Percentiles rank a stretch among this genome's conserved stretches.
Evolutionary conservation across 2,797 vertebrate species (phyloP).

Genomic region (Coendou prehensilis): DNA sequence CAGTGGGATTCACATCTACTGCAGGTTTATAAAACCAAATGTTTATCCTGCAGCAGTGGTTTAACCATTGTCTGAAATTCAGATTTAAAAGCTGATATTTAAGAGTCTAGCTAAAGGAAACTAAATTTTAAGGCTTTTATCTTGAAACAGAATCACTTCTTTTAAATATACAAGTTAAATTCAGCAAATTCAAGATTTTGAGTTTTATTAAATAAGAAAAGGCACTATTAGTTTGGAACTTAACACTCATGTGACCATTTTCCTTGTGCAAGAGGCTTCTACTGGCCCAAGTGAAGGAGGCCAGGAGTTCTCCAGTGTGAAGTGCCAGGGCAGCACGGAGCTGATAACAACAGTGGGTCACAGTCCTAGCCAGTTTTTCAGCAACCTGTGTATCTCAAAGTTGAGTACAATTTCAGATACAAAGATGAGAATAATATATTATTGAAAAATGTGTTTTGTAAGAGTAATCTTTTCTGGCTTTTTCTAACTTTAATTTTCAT

Average conservation of each 20-base stretch:
- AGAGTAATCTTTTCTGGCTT: conserved; percentile 47
- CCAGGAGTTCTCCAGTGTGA: background rate
- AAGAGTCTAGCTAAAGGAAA: conserved; percentile 48
- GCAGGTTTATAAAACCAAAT: conserved; percentile 3
- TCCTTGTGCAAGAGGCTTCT: background rate
- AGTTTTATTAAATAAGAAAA: conserved; percentile 48
- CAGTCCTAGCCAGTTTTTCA: background rate
- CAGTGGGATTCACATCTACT: background rate
- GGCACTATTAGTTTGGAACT: conserved; percentile 5
- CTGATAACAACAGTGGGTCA: fast-evolving
- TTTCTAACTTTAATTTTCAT: conserved; percentile 57
- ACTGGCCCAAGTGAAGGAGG: background rate
- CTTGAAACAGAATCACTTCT: conserved; percentile 49
- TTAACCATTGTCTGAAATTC: conserved; percentile 24
- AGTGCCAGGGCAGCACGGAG: background rate
- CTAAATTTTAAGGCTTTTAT: conserved; percentile 9
- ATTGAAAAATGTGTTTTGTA: conserved; percentile 47
- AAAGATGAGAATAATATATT: background rate
- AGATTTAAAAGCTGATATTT: conserved; percentile 60
- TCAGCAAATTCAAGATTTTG: conserved; percentile 53
- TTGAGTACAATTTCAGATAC: conserved; percentile 50
- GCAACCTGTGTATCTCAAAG: background rate
- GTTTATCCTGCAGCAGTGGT: conserved; percentile 36
- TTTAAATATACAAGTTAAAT: conserved; percentile 17
- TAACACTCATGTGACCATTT: background rate